These are phyloP conservation scores for Caretta caretta DNA, from an alignment of 2,113 vertebrate species.

Conservation along the genomic window DNA sequence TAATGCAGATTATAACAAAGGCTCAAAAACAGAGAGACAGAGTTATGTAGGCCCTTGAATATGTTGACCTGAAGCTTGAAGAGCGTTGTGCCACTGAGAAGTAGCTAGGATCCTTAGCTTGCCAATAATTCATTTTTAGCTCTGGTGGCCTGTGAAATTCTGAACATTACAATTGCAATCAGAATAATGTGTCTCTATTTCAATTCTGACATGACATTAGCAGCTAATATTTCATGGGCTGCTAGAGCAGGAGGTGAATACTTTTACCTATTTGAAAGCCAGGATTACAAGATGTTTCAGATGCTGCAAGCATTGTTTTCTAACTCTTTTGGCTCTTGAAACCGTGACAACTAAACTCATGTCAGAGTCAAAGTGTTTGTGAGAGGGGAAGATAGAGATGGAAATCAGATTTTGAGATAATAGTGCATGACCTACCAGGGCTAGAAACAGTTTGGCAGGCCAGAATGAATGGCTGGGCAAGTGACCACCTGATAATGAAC, in stretches of 20 bases:
- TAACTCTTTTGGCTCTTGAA: not conserved
- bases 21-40: not conserved
- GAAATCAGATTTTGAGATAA: not conserved
- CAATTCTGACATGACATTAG: not conserved
- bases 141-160: not conserved
- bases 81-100: not conserved
- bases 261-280: not conserved
- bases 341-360: not conserved
- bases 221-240: not conserved
- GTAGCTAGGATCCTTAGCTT: not conserved
- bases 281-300: not conserved
- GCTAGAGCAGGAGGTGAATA: not conserved
- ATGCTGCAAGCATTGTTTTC: not conserved
- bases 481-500: not conserved
- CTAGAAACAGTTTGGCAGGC: not conserved
- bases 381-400: not conserved
- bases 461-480: not conserved
- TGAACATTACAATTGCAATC: not conserved
- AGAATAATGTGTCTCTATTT: not conserved
- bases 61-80: not conserved
- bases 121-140: not conserved
- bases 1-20: not conserved
- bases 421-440: not conserved
- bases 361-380: not conserved
- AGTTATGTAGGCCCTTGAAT: not conserved